Percentiles rank a stretch among this genome's conserved stretches.
Evolutionary conservation across 2,888 invertebrate species (phyloP).

Genomic region (Tipula confusa): DNA sequence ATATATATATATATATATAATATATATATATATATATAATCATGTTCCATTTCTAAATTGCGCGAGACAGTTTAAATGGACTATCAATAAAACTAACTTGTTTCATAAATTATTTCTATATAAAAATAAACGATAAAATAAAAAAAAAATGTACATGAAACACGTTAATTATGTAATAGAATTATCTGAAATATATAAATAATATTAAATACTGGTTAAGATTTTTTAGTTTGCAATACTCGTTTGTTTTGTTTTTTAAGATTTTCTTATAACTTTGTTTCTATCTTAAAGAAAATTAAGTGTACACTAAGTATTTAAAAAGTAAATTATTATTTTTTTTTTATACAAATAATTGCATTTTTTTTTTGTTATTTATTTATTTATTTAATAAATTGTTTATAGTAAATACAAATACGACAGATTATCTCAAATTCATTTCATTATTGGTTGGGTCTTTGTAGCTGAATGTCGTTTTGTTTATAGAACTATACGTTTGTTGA

Average conservation of each 20-base stretch:
- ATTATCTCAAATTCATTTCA: background rate
- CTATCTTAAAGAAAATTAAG: background rate
- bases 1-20: too few relatives aligned
- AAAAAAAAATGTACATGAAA: background rate
- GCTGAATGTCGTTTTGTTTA: background rate
- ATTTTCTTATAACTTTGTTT: background rate
- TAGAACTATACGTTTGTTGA: background rate
- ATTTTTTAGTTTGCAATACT: background rate
- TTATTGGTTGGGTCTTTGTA: background rate
- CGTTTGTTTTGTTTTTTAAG: background rate
- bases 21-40: too few relatives aligned
- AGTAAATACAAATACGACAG: background rate
- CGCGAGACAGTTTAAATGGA: background rate
- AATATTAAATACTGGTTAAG: background rate
- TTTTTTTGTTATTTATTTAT: too few relatives aligned
- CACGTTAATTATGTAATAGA: conserved; percentile 20
- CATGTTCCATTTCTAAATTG: background rate
- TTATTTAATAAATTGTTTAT: background rate
- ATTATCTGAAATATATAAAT: background rate
- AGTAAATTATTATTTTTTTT: background rate
- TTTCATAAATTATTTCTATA: background rate
- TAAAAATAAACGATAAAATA: background rate
- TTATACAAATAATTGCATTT: background rate
- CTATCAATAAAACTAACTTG: background rate
- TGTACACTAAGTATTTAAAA: background rate